Evolutionary conservation across 2,113 vertebrate species (phyloP), one percentile per base, ranked within the genome.

Genomic region (Toxotes jaculatrix): DNA sequence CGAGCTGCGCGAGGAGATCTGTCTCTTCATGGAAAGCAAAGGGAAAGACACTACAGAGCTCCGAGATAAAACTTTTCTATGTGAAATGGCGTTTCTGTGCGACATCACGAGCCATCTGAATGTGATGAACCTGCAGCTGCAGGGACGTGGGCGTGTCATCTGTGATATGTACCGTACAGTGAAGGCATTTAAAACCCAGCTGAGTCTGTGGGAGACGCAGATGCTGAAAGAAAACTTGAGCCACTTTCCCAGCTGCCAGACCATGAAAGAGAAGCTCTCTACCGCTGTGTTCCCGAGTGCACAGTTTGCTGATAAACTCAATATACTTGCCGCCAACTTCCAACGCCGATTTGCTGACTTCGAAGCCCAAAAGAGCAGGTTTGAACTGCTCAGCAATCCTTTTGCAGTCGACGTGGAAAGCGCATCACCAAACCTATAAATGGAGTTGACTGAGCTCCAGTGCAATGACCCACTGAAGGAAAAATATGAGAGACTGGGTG

Each of bases 361-460:
- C 63, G 40, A 69, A 78, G 75, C 55, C 5, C 51, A 79, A 45
- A 82, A 79, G 80, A 36, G 13, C 9, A 75, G 72, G 31, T 83
- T 78, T 69, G 65, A 77, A 79, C 74, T 82, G 34, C 42, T 83
- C 55, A 14, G n/a, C 19, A 74, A 82, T 79, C 74, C 78, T 11
- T 87, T 84, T 84, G 65, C 31, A 60, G 77, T 64, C 72, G 81
- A 85, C n/a, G 27, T 82, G 61, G 71, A 73, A 79, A 89, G 62
- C 55, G n/a, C 79, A 83, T 59, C 80, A 73, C 51, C 56, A 38
- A 81, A 84, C 38, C 38, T 80, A 7, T 79, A 86, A 77, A 84
- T 83, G 71, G 59, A 84, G 67, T 49, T 87, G 82, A 85, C 73
- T 51, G 62, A 85, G 42, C 84, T 90, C n/a, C 80, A 86, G 23